Evolutionary conservation across 1,140 invertebrate genomes (phyloP), one percentile per base, ranked within the genome.

Genomic region (Ruditapes philippinarum): DNA sequence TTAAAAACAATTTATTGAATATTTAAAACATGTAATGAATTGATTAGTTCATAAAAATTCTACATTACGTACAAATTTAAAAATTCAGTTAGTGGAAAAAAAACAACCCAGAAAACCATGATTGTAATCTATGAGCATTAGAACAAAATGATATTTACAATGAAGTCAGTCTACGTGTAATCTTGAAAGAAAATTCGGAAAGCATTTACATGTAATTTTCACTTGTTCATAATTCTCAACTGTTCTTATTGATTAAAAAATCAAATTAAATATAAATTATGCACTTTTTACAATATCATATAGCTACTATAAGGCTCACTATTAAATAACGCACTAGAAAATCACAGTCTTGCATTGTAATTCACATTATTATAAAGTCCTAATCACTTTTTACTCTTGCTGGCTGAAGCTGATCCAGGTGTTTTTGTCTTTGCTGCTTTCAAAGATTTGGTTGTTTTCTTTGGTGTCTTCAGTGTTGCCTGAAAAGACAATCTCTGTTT

Each of bases 381-480:
- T n/a, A n/a, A 7, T n/a, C 25, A 28, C 31, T 25, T 28, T 38
- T n/a, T 28, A 1, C 28, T 70, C 65, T 70, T 70, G 31, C 2
- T 40, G 4, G 17, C 28, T 11, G 22, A 7, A 22, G 65, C n/a
- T 12, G 62, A 9, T 22, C 25, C 14, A 38, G 65, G 65, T 4
- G 65, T 70, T 25, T 70, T 70, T 36, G 82, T 7, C 19, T 73
- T 74, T 7, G 51, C 31, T 42, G 70, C 33, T 25, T 86, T 86
- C 51, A 78, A 28, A 33, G 38, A 57, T n/a, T 78, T 86, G 17
- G 74, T 7, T 12, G 84, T 78, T 25, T 85, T 85, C 68, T 76
- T 76, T 78, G 84, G 84, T 0, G 84, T 78, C 51, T 86, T 86
- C 36, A 86, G 40, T 62, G 51, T 60, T 14, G 82, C 82, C 84